Evolutionary conservation across 1,140 invertebrate genomes (phyloP), one percentile per base, ranked within the genome.

Genomic region (Penaeus japonicus): DNA sequence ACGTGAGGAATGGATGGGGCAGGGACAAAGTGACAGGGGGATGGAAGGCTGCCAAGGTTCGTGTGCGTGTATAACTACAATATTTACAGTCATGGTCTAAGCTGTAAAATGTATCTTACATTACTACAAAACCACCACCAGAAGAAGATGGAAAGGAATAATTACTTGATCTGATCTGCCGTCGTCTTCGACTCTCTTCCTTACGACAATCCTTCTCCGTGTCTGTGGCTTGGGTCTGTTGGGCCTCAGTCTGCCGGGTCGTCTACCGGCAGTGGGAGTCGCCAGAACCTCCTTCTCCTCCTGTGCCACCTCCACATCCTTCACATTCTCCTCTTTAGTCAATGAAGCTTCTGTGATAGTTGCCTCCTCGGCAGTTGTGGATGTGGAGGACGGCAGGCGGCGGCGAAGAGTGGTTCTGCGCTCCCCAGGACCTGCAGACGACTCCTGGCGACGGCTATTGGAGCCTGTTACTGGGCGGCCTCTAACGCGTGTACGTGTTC

Each of bases 61-160:
- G 47, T 47, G 47, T 47, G 47, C 7, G 47, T 47, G 59, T 84
- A 22, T 20, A 53, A 35, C 30, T 20, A 62, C 59, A 84, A 32
- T 85, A 87, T 87, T 4, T 87, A 87, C 86, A 87, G 86, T 87
- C 86, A 17, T 32, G n/a, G 70, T 73, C 70, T 73, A 73, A 27
- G 35, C 70, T 73, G 35, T 30, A 20, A 73, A 62, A 82, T 62
- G n/a, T 65, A 87, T 54, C 54, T 80, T 87, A 83, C 86, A 87
- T 53, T 47, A 47, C 47, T 47, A 47, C 10, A 47, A 47, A 47
- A 47, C 86, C 86, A 82, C 47, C 86, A 87, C 80, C 79, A 32
- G 73, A 39, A 30, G 77, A 54, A 24, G 53, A 82, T 55, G 18
- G 75, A 30, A 77, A 24, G 82, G n/a, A 55, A 87, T 87, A 87